Evolutionary conservation across 2,888 invertebrate genomes (phyloP).

Genomic region (Micoletzkya japonica): DNA sequence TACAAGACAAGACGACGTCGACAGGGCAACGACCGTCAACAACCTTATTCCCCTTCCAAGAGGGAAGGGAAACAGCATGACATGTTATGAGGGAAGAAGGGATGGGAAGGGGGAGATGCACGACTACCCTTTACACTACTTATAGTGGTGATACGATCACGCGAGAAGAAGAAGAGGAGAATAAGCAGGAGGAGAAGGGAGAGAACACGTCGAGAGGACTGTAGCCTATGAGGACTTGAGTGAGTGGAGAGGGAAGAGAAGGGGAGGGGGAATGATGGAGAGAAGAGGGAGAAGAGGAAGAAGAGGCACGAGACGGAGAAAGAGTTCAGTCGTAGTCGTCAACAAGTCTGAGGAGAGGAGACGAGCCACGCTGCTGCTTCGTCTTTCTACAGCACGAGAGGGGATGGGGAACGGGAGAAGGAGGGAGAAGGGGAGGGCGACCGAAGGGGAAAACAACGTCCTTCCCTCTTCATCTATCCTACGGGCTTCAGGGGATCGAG

Average conservation of each 20-base stretch:
- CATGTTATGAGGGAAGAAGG: constrained; percentile 5
- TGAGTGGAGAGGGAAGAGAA: neutral
- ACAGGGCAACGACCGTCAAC: no score
- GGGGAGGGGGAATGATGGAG: neutral
- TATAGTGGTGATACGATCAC: no score
- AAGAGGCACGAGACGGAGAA: neutral
- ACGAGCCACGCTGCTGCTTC: neutral
- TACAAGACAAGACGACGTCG: no score
- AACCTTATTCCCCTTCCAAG: no score
- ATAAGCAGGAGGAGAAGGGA: no score
- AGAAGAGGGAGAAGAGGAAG: neutral
- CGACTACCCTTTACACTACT: no score
- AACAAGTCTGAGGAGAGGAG: neutral
- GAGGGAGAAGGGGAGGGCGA: neutral
- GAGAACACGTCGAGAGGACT: neutral
- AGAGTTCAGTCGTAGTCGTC: neutral
- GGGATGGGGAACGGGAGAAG: neutral
- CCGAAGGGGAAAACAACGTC: no score
- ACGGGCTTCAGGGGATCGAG: no score
- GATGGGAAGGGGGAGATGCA: neutral
- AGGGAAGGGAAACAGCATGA: no score
- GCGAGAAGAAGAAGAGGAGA: constrained; percentile 3
- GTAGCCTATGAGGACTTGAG: constrained; percentile 4
- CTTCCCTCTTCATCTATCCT: no score
- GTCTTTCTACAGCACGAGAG: no score